Base-by-base conservation (phyloP, 1,140 invertebrate species). In the Lithobius niger region DNA sequence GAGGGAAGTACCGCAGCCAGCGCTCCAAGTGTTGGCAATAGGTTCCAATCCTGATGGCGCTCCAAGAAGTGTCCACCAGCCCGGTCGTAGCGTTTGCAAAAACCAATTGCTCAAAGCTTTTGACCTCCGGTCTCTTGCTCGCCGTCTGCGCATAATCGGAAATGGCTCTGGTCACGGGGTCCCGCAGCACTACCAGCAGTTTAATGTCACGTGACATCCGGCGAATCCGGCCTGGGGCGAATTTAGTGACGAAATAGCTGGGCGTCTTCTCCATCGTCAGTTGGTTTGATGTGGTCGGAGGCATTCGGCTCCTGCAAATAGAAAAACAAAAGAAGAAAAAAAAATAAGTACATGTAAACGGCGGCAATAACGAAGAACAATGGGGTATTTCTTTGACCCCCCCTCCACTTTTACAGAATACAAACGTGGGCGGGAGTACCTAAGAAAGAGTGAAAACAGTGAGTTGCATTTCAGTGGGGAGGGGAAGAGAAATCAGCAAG, bases 261-360 rank as follows among this genome's bases (percentile, higher is more conserved):
- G 92, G 92, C 0, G 88, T 91, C 69, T 96, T 96, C 67, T 96
- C 92, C 76, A 96, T 89, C 1, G 90, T 94, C 16, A 94, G 76
- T 68, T 93, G 88, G 0, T 83, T 83, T 60, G 80, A 77, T 21
- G 84, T 70, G 1, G 88, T 90, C 24, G 81, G 76, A 1, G 89
- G 89, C 90, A 95, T 95, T 66, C 81, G 79, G 24, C 82, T 76
- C 58, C 83, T 85, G 63, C 18, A 69, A 67, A 59, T 61, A 52
- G 51, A 59, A 56, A 52, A 54, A 52, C 40, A 48, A 16, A 42
- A 58, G 31, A 36, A 36, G 10, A 10, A 36, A n/a, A 10, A n/a
- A 36, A 36, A n/a, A n/a, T n/a, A n/a, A n/a, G n/a, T n/a, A n/a
- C n/a, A n/a, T n/a, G n/a, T n/a, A n/a, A n/a, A n/a, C n/a, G n/a